Evolutionary conservation across 2,888 invertebrate species (phyloP).

Genomic region (Dryadula phaetusa): DNA sequence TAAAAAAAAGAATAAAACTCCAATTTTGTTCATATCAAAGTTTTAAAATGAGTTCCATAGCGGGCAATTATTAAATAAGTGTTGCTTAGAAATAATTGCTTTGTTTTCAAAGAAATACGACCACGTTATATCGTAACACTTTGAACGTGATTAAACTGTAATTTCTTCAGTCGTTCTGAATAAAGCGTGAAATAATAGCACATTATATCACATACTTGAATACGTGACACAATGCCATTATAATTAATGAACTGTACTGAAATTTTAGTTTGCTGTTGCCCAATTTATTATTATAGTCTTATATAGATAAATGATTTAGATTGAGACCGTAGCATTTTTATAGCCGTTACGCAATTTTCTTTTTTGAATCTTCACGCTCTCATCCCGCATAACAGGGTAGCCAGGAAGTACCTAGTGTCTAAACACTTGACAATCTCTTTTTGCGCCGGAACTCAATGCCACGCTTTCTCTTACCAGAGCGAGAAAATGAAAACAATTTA

Average conservation of each 20-base stretch:
- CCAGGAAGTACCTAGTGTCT: too few relatives aligned
- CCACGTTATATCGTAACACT: slow-evolving; percentile 4
- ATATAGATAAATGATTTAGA: too few relatives aligned
- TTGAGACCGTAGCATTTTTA: too few relatives aligned
- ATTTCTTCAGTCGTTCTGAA: slow-evolving; percentile 16
- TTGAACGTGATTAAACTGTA: slow-evolving; percentile 16
- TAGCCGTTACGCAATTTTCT: too few relatives aligned
- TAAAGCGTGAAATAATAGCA: slow-evolving; percentile 9
- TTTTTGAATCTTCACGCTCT: too few relatives aligned
- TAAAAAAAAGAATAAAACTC: too few relatives aligned
- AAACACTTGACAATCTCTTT: too few relatives aligned
- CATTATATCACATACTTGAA: slow-evolving; percentile 21
- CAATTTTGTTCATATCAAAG: background rate
- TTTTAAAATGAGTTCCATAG: background rate
- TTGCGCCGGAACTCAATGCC: too few relatives aligned
- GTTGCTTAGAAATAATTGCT: background rate
- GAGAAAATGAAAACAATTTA: too few relatives aligned
- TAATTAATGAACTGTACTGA: slow-evolving; percentile 2
- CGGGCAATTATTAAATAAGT: background rate
- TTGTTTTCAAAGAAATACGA: slow-evolving; percentile 30
- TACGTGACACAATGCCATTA: slow-evolving; percentile 7
- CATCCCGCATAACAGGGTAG: too few relatives aligned
- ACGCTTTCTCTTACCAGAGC: too few relatives aligned
- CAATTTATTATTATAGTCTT: too few relatives aligned
- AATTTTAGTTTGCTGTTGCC: background rate